Base-by-base conservation (phyloP, 1,140 invertebrate species). In the Dendrolimus punctatus region DNA sequence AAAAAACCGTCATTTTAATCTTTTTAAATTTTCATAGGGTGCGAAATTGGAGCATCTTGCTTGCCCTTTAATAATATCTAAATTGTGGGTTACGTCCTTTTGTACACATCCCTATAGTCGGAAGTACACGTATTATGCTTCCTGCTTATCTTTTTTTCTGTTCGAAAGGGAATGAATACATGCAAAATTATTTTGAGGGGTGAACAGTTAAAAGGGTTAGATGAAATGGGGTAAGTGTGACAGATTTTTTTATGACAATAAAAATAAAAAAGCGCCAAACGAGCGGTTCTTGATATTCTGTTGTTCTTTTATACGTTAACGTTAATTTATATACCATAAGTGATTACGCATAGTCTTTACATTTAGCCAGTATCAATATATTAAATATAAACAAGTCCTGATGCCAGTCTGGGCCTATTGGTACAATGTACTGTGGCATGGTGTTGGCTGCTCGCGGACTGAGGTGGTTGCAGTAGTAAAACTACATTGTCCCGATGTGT, bases 111-210 rank as follows among this genome's bases (percentile, higher is more conserved):
- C 51, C 56, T 62, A 61, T 62, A 51, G 39, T 63, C 53, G 69
- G 58, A 67, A 71, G 60, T 60, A 64, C 62, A 60, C 56, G 49
- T 68, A 64, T 47, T 57, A 62, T 56, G 44, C 71, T 76, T 81
- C 72, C 75, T 73, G 67, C 65, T 57, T 65, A 65, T 71, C 71
- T 71, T 71, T 76, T 80, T 81, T 74, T 80, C 74, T 51, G 54
- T 57, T 48, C 43, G 47, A 53, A 59, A 66, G 73, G 76, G 71
- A 76, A 75, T 64, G 66, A 60, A 76, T 78, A 73, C 81, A 84
- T 81, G 73, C 73, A 68, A 75, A 80, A 81, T 81, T 84, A 81
- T 79, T 79, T 78, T 72, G 71, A 75, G 80, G 76, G 73, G 64
- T 37, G 39, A 37, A 50, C 45, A 8, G 60, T 68, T 75, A 57